Evolutionary conservation across 2,113 vertebrate genomes (phyloP).

Genomic region (Marmota flaviventris): DNA sequence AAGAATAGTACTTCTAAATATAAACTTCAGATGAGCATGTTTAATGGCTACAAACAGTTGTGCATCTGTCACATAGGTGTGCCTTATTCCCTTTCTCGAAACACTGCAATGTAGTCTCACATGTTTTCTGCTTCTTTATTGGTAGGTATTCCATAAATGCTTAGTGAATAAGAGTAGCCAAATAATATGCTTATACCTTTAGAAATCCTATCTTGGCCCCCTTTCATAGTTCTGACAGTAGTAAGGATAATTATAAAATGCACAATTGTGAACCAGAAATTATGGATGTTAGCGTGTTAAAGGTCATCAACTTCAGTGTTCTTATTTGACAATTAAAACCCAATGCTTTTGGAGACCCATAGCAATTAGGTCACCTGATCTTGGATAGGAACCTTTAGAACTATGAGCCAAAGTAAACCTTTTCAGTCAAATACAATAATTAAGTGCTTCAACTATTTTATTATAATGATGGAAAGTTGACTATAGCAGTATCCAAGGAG

Average conservation of each 20-base stretch:
- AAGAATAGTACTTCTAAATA: conserved; percentile 4
- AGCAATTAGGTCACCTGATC: neutral
- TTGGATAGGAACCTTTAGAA: neutral
- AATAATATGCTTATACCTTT: neutral
- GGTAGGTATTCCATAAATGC: neutral
- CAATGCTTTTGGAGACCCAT: neutral
- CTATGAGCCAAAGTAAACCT: neutral
- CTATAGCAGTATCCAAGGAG: too few species aligned
- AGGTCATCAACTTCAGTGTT: neutral
- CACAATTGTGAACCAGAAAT: neutral
- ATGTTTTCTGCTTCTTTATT: neutral
- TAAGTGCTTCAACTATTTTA: neutral
- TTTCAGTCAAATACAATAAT: neutral
- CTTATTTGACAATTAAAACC: neutral
- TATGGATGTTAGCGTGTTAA: neutral
- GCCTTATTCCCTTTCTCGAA: neutral
- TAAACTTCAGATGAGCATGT: neutral
- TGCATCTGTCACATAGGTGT: neutral
- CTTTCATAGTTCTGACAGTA: neutral
- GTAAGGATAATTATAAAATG: neutral
- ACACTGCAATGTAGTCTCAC: neutral
- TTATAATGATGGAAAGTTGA: neutral
- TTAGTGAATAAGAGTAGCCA: neutral
- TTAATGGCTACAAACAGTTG: neutral
- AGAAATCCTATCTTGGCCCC: neutral